Evolutionary conservation across 2,888 invertebrate genomes (phyloP), one percentile per base, ranked within the genome.

Genomic region (Watsonalla cultraria): DNA sequence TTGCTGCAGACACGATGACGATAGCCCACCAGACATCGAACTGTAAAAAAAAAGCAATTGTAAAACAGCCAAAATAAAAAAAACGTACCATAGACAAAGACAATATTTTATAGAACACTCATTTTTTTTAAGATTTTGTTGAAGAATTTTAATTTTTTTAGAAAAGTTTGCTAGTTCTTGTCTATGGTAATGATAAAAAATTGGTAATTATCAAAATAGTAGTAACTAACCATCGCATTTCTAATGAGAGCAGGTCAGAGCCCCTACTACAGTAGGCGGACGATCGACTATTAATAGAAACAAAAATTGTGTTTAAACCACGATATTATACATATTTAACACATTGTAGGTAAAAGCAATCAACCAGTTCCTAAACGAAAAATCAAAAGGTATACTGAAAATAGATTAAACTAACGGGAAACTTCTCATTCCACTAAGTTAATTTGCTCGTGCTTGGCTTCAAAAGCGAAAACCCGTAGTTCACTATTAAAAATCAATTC

Each of bases 11-110:
- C 95, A 97, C 84, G 95, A 96, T 70, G 94, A 94, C 68, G 93
- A 93, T 91, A 95, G 93, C 67, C 96, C 96, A 66, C 95, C 95
- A 54, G 96, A 94, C 96, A 97, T 97, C 59, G 97, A 95, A 88
- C 97, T 97, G 92, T 67, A 89, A 91, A 61, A 68, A 70, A 64
- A 53, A 64, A 66, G 37, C n/a, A 53, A 56, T 65, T 56, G 61
- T 58, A 64, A 58, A 62, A 60, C 65, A 48, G 51, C 24, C 24
- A 48, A n/a, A 37, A 15, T 0, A 45, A 52, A 46, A 49, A 47
- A 34, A 53, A 53, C 53, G 52, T 53, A 50, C 47, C 52, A 57
- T 52, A 9, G 42, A 52, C 52, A 58, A 53, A 54, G 49, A 56
- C 61, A 55, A 51, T 7, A n/a, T 33, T n/a, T 11, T 15, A 11